A percentile compares a stretch with the other conserved stretches of the same genome.
Conservation (phyloP, 2,888 invertebrate species). For the Arrhopalites spinosus region DNA sequence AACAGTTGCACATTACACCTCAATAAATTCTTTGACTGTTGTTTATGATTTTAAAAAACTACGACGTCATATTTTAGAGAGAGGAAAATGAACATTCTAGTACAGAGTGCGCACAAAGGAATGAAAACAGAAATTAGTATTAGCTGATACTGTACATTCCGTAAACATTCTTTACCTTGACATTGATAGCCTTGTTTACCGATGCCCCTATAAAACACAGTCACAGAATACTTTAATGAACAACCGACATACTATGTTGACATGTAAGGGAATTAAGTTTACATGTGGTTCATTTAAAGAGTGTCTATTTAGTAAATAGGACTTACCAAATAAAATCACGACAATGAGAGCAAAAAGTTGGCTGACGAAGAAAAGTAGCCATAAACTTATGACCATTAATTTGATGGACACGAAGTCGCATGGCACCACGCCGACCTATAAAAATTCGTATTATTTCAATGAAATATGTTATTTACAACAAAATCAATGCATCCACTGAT, state of each 20-base stretch:
- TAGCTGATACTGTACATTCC: too few relatives aligned
- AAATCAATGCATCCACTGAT: too few relatives aligned
- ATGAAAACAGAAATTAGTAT: not conserved
- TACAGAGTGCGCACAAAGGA: not conserved
- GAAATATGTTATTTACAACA: too few relatives aligned
- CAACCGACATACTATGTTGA: not conserved
- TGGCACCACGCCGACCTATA: constrained; percentile 86
- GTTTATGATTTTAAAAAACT: too few relatives aligned
- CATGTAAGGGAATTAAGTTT: too few relatives aligned
- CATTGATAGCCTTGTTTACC: constrained; percentile 98
- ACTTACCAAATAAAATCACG: constrained; percentile 40
- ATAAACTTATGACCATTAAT: constrained; percentile 82
- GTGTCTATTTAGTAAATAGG: too few relatives aligned
- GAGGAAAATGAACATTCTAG: too few relatives aligned
- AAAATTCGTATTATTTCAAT: too few relatives aligned
- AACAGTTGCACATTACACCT: too few relatives aligned
- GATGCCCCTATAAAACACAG: constrained; percentile 77
- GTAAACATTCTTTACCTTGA: constrained; percentile 75
- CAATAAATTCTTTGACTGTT: too few relatives aligned
- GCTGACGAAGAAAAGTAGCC: constrained; percentile 86
- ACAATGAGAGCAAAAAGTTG: constrained; percentile 98
- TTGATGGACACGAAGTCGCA: constrained; percentile 97
- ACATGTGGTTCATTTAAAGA: too few relatives aligned
- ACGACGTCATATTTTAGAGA: too few relatives aligned
- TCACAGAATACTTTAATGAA: constrained; percentile 15